Evolutionary conservation across 2,888 invertebrate species (phyloP).

Genomic region (Agriopis leucophaearia): DNA sequence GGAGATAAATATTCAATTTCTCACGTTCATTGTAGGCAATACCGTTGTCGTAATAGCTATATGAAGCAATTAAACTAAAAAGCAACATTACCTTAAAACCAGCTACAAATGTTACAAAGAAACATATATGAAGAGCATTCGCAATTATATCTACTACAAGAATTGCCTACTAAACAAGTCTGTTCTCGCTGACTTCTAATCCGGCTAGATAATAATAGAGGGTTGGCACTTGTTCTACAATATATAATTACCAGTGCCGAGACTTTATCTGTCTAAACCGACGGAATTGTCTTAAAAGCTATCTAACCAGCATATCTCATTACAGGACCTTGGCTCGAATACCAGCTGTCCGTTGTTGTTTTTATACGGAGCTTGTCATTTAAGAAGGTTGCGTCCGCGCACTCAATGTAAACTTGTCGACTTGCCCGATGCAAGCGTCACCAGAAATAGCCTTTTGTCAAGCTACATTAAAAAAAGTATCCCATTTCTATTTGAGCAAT

Average conservation of each 20-base stretch:
- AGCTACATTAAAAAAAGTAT: neutral
- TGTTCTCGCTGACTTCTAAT: conserved; percentile 24
- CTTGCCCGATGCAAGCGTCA: conserved; percentile 46
- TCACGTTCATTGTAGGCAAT: conserved; percentile 65
- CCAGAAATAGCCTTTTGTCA: conserved; percentile 12
- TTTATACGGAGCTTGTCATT: conserved; percentile 81
- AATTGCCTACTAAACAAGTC: neutral
- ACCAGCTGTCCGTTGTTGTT: conserved; percentile 83
- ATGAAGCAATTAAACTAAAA: conserved; percentile 46
- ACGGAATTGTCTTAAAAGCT: conserved; percentile 76
- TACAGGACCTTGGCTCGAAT: conserved; percentile 84
- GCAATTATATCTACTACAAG: neutral
- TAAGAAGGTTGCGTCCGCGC: conserved; percentile 81
- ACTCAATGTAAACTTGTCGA: conserved; percentile 83
- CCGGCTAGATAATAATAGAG: conserved; percentile 45
- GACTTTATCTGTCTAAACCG: conserved; percentile 66
- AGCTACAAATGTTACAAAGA: neutral
- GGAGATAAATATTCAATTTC: conserved; percentile 62
- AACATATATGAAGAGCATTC: neutral
- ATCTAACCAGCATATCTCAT: conserved; percentile 82
- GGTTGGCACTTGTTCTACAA: conserved; percentile 33
- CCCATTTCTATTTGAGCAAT: conserved; percentile 7
- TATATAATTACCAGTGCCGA: conserved; percentile 58
- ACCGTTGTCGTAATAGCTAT: conserved; percentile 57
- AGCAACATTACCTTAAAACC: neutral